Evolutionary conservation across 2,888 invertebrate genomes (phyloP), one percentile per base, ranked within the genome.

Genomic region (Diaperis boleti): DNA sequence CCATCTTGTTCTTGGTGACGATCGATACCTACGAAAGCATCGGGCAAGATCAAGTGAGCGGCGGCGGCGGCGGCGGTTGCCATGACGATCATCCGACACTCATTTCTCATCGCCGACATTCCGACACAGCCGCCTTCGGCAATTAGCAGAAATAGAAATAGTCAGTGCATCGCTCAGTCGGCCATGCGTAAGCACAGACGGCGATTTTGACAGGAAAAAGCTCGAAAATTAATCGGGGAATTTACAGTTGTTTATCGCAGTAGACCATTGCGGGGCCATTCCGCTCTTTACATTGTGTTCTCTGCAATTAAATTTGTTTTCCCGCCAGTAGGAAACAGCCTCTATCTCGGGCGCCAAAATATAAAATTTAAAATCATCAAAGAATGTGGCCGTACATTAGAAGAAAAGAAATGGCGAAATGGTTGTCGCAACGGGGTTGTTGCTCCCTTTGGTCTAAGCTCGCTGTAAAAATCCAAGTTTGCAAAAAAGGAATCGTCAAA

Each of bases 61-160:
- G 71, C 69, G 72, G 74, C 68, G 60, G 66, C 68, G 73, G 74
- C 70, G 75, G 71, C 77, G 78, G 79, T 81, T 76, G 76, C 79
- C 78, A 80, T 80, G 79, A 79, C 77, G 78, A 80, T 81, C 79
- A 78, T 73, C 62, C 75, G 76, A 72, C 74, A 78, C 77, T 79
- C 76, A 78, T 81, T 80, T 79, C 78, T 80, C 79, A 79, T 78
- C 79, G 77, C 73, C 72, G 73, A 73, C 75, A 77, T 78, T 78
- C 78, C 77, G 73, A 74, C 75, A 74, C 74, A 75, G 75, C 78
- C 76, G 79, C 79, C 79, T 78, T 74, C 79, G 72, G 79, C 80
- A 81, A 81, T 81, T 81, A 81, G 80, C 79, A 78, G 79, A 81
- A 81, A 80, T 81, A 81, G 80, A 81, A 79, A 79, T 76, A 76